These are phyloP conservation scores for Diorhabda carinulata DNA, from an alignment of 1,140 invertebrate genomes.

Conservation along the genomic window DNA sequence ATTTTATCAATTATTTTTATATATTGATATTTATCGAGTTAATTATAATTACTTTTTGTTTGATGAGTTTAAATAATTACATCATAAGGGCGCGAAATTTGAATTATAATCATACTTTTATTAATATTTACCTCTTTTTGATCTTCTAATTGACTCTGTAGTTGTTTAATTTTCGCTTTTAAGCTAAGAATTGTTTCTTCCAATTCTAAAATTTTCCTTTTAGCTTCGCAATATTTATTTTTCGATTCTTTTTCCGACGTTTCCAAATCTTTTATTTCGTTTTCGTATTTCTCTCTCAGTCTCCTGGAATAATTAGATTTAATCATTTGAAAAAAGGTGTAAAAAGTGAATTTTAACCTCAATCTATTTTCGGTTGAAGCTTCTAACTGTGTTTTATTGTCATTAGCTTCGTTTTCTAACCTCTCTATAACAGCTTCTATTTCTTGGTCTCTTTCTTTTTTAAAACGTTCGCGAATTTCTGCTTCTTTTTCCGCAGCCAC, in stretches of 20 bases:
- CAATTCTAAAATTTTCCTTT: constrained; percentile 54
- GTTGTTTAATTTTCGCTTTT: constrained; percentile 49
- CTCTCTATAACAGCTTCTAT: constrained; percentile 62
- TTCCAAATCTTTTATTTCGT: constrained; percentile 62
- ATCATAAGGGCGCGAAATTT: too few species aligned
- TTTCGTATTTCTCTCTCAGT: constrained; percentile 69
- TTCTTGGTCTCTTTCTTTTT: constrained; percentile 60
- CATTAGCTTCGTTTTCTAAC: constrained; percentile 57
- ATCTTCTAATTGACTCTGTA: constrained; percentile 4
- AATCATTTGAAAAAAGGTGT: background rate
- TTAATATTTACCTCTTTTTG: too few species aligned
- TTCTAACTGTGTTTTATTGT: constrained; percentile 51
- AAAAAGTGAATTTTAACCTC: constrained; percentile 43
- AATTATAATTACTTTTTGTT: too few species aligned
- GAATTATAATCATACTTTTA: too few species aligned
- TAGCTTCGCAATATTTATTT: constrained; percentile 55
- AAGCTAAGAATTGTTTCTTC: constrained; percentile 56
- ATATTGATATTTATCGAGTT: too few species aligned
- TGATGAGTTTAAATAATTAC: too few species aligned
- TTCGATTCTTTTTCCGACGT: constrained; percentile 56
- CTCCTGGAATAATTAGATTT: constrained; percentile 50
- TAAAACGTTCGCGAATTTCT: constrained; percentile 56
- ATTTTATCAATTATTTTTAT: too few species aligned
- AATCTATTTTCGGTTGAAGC: constrained; percentile 58
- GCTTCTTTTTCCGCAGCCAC: constrained; percentile 56